Percentiles rank a stretch among this genome's conserved stretches.
phyloP scores from a whole-genome alignment of 2,797 vertebrate genomes.

The Aeoliscus strigatus region DNA sequence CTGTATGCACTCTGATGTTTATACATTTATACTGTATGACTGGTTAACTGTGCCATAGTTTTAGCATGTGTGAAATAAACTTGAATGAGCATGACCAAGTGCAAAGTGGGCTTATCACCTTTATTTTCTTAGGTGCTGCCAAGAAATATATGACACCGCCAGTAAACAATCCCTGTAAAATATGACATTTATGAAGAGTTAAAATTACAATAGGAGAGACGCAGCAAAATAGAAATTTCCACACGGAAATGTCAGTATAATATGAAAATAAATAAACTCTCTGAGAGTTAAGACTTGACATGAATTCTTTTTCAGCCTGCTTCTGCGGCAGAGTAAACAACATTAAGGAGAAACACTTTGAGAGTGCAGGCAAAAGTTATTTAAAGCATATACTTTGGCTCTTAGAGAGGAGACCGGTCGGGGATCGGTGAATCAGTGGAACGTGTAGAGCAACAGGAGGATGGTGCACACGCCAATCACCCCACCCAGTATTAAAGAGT shows the following conservation, averaged over 20 bases:
- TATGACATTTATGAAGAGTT: constrained; percentile 18
- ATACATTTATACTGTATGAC: constrained; percentile 72
- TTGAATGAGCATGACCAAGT: constrained; percentile 66
- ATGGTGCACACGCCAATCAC: constrained; percentile 90
- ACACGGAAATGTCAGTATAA: constrained; percentile 16
- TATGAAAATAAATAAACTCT: constrained; percentile 42
- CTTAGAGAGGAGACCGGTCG: neutral
- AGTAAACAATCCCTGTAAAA: constrained; percentile 15
- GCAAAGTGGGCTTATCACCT: constrained; percentile 46
- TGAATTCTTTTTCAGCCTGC: neutral
- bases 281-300: constrained; percentile 14
- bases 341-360: neutral
- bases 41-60: constrained; percentile 72
- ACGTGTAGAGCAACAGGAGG: constrained; percentile 88
- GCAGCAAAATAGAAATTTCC: constrained; percentile 17
- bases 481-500: constrained; percentile 88
- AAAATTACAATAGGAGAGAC: constrained; percentile 17
- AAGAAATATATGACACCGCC: constrained; percentile 1
- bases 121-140: constrained; percentile 34
- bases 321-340: constrained; percentile 1
- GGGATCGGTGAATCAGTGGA: constrained; percentile 77
- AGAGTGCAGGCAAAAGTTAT: too few relatives aligned
- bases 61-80: constrained; percentile 78
- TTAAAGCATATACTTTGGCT: constrained; percentile 2
- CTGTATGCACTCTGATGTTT: constrained; percentile 68